Base-by-base conservation (phyloP, 1,140 invertebrate genomes). In the Chlorops oryzae region DNA sequence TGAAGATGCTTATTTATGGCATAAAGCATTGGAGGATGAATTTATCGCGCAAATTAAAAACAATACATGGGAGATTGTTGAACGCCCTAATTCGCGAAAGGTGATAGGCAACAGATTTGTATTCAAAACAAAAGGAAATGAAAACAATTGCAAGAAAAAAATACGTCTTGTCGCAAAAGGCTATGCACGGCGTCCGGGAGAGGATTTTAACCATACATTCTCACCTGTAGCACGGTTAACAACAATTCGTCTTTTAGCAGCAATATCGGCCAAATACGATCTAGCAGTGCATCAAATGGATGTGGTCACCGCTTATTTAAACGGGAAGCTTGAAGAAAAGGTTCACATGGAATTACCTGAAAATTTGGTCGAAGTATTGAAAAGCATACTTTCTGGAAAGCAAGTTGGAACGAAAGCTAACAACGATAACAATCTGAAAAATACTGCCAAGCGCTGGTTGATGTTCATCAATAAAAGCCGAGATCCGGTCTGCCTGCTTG, bases 111-210 rank as follows among this genome's bases (percentile, higher is more conserved):
- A 32, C 12, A 63, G 58, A 39, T 73, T 62, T 59, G 55, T 76
- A 12, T 75, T 58, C 25, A 61, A 58, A 48, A 53, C 46, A 10
- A 73, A 70, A 43, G 35, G 48, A 13, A 47, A 57, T 35, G 5
- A n/a, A n/a, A n/a, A n/a, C n/a, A n/a, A n/a, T n/a, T n/a, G 39
- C 21, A 48, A 58, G 52, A 68, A 61, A 45, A 77, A 74, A 57
- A 73, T 74, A 23, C 52, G 73, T 27, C 59, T 74, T 32, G 70
- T 76, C 17, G 70, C 66, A n/a, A 66, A 64, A 45, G 73, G 73
- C 3, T 76, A 51, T 52, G 52, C 45, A 10, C 72, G 74, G 55
- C 52, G 50, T 25, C 20, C 44, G 35, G 72, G 69, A n/a, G 37
- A 65, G 25, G 70, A 75, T 56, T 74, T 69, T 44, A 22, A 47